Conservation (phyloP, 2,888 invertebrate species). For the Metallyticus violacea region DNA sequence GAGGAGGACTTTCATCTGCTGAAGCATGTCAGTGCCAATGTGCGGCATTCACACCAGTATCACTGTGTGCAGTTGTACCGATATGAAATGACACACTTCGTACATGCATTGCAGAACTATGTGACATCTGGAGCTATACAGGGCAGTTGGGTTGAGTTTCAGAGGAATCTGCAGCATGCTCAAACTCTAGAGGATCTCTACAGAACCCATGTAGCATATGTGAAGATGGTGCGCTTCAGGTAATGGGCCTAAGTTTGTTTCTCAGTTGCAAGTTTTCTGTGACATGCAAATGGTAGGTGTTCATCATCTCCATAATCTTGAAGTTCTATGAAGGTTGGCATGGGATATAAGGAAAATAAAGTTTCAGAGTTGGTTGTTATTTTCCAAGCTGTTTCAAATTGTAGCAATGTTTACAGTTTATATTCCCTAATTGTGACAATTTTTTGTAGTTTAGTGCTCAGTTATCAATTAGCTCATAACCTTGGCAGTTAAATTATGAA, state of each 20-base stretch:
- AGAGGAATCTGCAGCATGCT: slow-evolving; percentile 62
- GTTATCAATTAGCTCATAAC: too few relatives aligned
- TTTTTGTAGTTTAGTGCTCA: too few relatives aligned
- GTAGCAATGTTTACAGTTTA: too few relatives aligned
- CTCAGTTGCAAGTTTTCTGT: too few relatives aligned
- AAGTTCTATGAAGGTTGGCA: too few relatives aligned
- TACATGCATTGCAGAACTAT: slow-evolving; percentile 72
- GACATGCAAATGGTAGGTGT: too few relatives aligned
- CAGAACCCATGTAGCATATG: slow-evolving; percentile 66
- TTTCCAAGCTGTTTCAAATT: too few relatives aligned
- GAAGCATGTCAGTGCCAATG: slow-evolving; percentile 2
- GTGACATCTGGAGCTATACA: slow-evolving; percentile 73
- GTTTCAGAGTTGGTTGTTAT: too few relatives aligned
- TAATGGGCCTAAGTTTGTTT: slow-evolving; percentile 42
- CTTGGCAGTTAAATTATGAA: too few relatives aligned
- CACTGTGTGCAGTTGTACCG: slow-evolving; percentile 65
- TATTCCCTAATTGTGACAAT: too few relatives aligned
- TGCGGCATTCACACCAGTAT: slow-evolving; percentile 59
- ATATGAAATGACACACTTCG: slow-evolving; percentile 72
- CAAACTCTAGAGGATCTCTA: slow-evolving; percentile 71
- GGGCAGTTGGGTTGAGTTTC: slow-evolving; percentile 71
- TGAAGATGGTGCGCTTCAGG: slow-evolving; percentile 70
- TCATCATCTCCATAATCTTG: too few relatives aligned
- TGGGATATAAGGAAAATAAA: too few relatives aligned
- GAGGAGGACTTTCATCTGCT: slow-evolving; percentile 45